phyloP scores from a whole-genome alignment of 2,888 invertebrate genomes.

The Lithophane socia region DNA sequence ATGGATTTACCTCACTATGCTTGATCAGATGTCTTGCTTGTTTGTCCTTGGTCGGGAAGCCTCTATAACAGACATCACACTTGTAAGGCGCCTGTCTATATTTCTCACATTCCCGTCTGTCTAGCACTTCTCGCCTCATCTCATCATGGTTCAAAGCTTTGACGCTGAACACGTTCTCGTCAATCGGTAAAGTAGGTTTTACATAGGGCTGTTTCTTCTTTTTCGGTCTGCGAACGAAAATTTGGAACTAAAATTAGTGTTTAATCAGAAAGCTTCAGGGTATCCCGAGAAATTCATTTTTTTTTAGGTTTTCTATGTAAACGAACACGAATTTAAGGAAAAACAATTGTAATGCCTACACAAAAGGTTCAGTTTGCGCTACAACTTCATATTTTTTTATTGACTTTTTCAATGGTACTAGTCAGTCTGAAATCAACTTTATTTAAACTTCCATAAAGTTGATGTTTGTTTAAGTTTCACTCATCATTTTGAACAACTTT shows the following conservation, averaged over 20 bases:
- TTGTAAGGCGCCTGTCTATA: conserved; percentile 76
- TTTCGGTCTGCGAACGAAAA: neutral
- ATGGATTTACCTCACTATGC: conserved; percentile 79
- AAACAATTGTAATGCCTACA: no score
- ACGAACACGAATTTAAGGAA: no score
- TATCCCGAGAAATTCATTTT: no score
- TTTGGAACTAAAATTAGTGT: neutral
- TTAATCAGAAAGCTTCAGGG: no score
- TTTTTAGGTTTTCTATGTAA: no score
- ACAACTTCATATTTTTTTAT: no score
- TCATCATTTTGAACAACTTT: no score
- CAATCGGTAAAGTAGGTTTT: conserved; percentile 74
- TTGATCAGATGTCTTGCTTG: conserved; percentile 78
- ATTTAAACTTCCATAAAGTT: no score
- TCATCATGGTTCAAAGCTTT: conserved; percentile 77
- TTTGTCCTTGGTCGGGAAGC: conserved; percentile 79
- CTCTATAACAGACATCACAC: conserved; percentile 78
- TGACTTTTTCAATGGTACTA: no score
- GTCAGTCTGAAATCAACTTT: no score
- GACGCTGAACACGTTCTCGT: conserved; percentile 80
- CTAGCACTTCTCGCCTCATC: conserved; percentile 79
- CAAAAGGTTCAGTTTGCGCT: no score
- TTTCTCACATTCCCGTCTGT: conserved; percentile 70
- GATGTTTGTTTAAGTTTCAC: no score
- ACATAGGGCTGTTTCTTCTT: conserved; percentile 67